Conservation (phyloP, 2,888 invertebrate species). For the Dorcus parallelipipedus region DNA sequence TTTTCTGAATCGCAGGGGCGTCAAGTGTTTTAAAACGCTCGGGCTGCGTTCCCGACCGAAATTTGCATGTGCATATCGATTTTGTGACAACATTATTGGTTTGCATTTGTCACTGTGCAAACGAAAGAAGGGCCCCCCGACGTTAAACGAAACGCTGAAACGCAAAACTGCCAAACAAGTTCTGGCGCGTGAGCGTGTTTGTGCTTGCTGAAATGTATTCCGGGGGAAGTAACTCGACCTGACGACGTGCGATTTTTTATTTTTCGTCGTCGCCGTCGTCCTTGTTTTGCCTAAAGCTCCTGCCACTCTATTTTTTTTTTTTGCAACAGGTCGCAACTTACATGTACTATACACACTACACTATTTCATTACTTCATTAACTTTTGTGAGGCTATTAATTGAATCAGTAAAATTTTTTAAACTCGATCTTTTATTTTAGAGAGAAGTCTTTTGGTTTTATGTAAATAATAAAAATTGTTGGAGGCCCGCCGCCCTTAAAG, state of each 20-base stretch:
- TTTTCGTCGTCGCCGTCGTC: background rate
- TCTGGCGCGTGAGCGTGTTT: background rate
- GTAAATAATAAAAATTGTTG: no score
- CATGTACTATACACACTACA: no score
- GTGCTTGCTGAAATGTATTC: no score
- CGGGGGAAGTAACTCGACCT: background rate
- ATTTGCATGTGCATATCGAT: slow-evolving; percentile 11
- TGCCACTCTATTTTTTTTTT: no score
- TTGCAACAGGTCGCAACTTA: no score
- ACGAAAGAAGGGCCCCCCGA: background rate
- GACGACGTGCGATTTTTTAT: background rate
- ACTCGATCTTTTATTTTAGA: no score
- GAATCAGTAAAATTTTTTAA: no score
- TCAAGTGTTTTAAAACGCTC: background rate
- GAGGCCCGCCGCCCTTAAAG: no score
- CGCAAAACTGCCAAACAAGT: slow-evolving; percentile 1
- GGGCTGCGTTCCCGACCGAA: background rate
- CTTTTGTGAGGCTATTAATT: no score
- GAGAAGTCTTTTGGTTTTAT: no score
- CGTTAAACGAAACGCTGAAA: background rate
- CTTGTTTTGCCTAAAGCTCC: no score
- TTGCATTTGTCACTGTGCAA: slow-evolving; percentile 1
- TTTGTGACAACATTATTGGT: slow-evolving; percentile 7
- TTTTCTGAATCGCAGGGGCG: background rate
- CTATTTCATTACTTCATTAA: no score